Evolutionary conservation across 2,888 invertebrate species (phyloP), one percentile per base, ranked within the genome.

Genomic region (Chalcis sispes): DNA sequence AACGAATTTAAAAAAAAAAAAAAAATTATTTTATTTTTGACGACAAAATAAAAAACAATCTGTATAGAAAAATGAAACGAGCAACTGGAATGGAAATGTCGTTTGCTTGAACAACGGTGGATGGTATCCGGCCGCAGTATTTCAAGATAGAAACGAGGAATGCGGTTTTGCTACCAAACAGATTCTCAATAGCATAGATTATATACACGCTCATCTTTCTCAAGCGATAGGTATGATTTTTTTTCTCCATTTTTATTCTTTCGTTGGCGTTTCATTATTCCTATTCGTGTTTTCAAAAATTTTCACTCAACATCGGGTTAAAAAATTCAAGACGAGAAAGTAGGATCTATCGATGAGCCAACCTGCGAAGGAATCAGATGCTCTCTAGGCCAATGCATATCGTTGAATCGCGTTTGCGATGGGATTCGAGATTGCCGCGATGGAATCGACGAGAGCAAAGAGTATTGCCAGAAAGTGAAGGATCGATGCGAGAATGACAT

Each of bases 71-170:
- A 71, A 70, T 40, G 42, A 18, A 20, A 69, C 75, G 0, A 13
- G 2, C 13, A 50, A 50, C 13, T 94, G 94, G 93, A 92, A 92
- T 79, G 95, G 95, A 36, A 90, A 92, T 23, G 90, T 95, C 18
- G 92, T 92, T 50, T 95, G 95, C 82, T 91, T 92, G 54, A 76
- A 67, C 25, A 89, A 90, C 5, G 88, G 87, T 40, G 94, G 93
- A 23, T 95, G 95, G 95, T 93, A 93, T 85, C 94, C 95, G 0
- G 91, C 92, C 3, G 94, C 94, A 0, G 90, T 93, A 8, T 95
- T 93, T 82, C 73, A 76, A 8, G 70, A 75, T 25, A 92, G 92
- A 72, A 89, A 90, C 58, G 86, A 84, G 7, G 72, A 89, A 70
- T 93, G 93, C 81, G 91, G 91, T 3, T 89, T 92, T 59, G 83